These are phyloP conservation scores for Rhegmatorhina hoffmannsi DNA, from an alignment of 2,113 vertebrate species.

Conservation along the genomic window DNA sequence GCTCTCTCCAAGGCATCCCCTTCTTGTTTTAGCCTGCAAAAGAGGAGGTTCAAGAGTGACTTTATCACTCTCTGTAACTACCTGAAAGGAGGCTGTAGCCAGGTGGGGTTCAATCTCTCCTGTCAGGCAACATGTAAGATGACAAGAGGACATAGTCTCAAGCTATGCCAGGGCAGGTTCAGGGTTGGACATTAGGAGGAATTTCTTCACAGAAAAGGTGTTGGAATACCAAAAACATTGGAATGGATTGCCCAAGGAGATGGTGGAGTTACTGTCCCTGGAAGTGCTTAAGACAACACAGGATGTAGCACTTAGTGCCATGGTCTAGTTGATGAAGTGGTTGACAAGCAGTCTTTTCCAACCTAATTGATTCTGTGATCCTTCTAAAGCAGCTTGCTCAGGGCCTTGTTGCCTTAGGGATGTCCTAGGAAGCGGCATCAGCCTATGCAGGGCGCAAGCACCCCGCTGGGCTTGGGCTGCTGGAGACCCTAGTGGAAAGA, in stretches of 20 bases:
- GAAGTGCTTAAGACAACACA: neutral
- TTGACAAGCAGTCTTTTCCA: neutral
- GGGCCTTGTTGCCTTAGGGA: neutral
- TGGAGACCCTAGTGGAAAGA: accelerated
- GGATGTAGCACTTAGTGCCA: neutral
- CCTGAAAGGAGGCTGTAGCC: neutral
- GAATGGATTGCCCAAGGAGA: neutral
- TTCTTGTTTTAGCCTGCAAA: neutral
- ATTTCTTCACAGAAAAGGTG: neutral
- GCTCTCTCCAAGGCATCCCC: neutral
- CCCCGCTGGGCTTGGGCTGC: neutral
- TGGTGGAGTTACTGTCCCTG: neutral
- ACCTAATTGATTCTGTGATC: neutral
- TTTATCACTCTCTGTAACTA: neutral
- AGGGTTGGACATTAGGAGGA: neutral
- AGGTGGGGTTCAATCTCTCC: neutral
- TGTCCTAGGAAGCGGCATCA: neutral
- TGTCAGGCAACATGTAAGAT: neutral
- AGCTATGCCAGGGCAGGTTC: neutral
- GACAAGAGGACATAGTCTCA: neutral
- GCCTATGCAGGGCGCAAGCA: accelerated
- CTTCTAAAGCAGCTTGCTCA: neutral
- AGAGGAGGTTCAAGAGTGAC: neutral
- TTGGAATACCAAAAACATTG: neutral
- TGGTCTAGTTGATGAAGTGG: neutral